phyloP scores from a whole-genome alignment of 2,888 invertebrate genomes.

The Heterodera filipjevi region DNA sequence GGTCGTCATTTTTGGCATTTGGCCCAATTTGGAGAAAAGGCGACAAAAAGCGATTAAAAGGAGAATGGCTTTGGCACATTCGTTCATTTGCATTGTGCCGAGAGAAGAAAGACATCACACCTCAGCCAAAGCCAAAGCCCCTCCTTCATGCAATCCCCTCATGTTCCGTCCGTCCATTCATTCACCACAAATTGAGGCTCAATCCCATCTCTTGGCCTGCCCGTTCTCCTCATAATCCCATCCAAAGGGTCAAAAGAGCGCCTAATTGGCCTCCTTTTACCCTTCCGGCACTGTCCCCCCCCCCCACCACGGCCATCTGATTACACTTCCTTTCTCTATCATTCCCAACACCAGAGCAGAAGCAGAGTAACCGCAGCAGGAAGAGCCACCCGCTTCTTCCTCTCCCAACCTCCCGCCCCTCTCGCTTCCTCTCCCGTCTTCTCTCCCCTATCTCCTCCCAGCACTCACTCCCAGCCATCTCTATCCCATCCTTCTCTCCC shows the following conservation, averaged over 20 bases:
- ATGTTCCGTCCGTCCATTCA: not conserved
- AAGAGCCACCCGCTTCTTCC: not conserved
- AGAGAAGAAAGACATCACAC: not conserved
- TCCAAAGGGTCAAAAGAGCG: slow-evolving; percentile 16
- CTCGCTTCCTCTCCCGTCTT: not conserved
- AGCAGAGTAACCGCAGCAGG: slow-evolving; percentile 3
- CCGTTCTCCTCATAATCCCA: not conserved
- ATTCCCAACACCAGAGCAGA: not conserved
- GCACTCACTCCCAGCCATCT: not conserved
- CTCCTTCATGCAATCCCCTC: not conserved
- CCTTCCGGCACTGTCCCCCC: slow-evolving; percentile 4
- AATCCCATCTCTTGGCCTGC: not conserved
- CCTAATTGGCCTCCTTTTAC: slow-evolving; percentile 23
- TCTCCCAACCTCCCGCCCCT: not conserved
- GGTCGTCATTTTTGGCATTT: not conserved
- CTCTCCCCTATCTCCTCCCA: not conserved
- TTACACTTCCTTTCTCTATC: not conserved
- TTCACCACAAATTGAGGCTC: slow-evolving; percentile 3
- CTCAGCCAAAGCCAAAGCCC: not conserved
- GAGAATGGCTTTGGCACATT: not conserved
- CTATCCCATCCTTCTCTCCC: not conserved
- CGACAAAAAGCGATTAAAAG: not conserved
- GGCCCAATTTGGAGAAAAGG: not conserved
- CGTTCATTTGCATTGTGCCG: slow-evolving; percentile 7
- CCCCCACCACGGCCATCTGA: no score